These are phyloP conservation scores for Heterotis niloticus DNA, from an alignment of 2,113 vertebrate species.

Conservation along the genomic window DNA sequence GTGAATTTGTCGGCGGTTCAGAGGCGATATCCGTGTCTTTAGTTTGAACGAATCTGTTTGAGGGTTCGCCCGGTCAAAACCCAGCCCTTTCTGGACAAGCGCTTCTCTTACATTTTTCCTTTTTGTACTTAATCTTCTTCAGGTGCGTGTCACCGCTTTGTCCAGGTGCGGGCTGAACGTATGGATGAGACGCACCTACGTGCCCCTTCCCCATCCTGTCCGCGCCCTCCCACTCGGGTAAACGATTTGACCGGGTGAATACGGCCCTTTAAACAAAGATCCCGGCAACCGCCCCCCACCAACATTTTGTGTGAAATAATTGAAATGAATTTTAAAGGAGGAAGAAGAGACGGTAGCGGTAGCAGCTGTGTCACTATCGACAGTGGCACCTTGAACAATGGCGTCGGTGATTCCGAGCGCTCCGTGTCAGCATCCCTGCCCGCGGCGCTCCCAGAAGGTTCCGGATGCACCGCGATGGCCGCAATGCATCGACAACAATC, in stretches of 20 bases:
- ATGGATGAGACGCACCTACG: too few species aligned
- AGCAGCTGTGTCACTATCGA: constrained; percentile 55
- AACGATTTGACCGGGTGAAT: too few species aligned
- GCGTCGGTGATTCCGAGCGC: constrained; percentile 59
- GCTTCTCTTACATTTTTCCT: neutral
- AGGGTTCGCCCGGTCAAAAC: neutral
- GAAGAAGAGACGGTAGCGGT: constrained; percentile 37
- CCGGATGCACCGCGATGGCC: constrained; percentile 52
- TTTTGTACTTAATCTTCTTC: constrained; percentile 1
- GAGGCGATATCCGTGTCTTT: neutral
- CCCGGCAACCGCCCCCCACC: neutral
- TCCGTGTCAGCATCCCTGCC: constrained; percentile 56
- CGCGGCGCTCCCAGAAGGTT: constrained; percentile 55
- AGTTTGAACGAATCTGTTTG: neutral
- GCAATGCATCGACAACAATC: constrained; percentile 65
- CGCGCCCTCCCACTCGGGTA: too few species aligned
- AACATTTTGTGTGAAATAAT: constrained; percentile 36
- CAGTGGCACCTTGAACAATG: constrained; percentile 64
- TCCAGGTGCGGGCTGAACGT: neutral
- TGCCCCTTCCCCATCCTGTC: too few species aligned
- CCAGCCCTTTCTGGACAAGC: neutral
- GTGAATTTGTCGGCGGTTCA: neutral
- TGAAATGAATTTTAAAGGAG: constrained; percentile 1
- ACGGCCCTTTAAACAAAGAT: neutral
- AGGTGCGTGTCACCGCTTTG: neutral